phyloP scores from a whole-genome alignment of 2,888 invertebrate species.

The Ennomos quercinarius region DNA sequence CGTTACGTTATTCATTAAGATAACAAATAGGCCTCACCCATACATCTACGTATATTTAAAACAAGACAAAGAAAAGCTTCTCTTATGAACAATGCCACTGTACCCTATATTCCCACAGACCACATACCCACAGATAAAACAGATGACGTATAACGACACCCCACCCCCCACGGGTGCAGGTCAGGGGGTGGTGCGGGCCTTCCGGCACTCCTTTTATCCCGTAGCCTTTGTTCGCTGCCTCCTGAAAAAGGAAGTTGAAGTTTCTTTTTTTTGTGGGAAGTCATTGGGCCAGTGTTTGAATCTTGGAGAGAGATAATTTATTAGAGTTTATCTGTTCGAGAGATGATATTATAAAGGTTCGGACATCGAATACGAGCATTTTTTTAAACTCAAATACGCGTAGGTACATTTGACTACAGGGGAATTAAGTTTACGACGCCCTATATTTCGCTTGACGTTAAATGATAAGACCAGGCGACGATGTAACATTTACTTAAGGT shows the following conservation, averaged over 20 bases:
- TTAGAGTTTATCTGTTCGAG: no score
- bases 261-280: conserved; percentile 36
- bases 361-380: no score
- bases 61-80: background rate
- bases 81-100: background rate
- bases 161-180: conserved; percentile 24
- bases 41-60: no score
- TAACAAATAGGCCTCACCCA: no score
- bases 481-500: no score
- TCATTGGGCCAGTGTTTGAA: conserved; percentile 47
- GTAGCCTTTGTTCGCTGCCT: conserved; percentile 59
- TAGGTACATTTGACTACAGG: no score
- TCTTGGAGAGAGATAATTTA: conserved; percentile 11
- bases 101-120: conserved; percentile 9
- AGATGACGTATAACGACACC: conserved; percentile 43
- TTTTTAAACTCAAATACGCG: no score
- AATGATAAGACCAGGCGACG: no score
- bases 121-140: conserved; percentile 24
- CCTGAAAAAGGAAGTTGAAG: conserved; percentile 23
- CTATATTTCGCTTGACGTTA: no score
- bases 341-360: no score
- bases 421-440: no score
- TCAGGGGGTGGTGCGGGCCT: conserved; percentile 27
- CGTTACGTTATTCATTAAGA: no score
- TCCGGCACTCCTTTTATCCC: conserved; percentile 54